Evolutionary conservation across 1,140 invertebrate species (phyloP), one percentile per base, ranked within the genome.

Genomic region (Scaptodrosophila lebanonensis): DNA sequence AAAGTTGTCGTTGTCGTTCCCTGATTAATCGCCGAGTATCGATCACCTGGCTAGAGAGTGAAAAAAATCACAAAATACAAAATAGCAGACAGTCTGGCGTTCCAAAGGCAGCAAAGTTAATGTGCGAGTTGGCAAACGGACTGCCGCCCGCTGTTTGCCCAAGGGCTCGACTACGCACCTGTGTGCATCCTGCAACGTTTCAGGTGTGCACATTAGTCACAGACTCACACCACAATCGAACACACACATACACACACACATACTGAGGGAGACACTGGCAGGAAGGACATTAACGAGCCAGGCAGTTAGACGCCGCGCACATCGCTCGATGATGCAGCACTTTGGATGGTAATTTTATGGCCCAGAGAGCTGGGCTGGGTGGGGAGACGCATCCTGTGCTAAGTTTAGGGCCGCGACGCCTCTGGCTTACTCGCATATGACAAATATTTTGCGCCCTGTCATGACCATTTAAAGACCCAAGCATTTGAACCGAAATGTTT

Each of bases 191-290:
- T 79, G 73, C 18, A 64, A 79, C 68, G 68, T 33, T 69, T 79
- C 73, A 79, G 73, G 73, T 79, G 73, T 73, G 76, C 75, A 60
- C 73, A 79, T 79, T 79, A 79, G 73, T 77, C 68, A 77, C 72
- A 77, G 53, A 36, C 40, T 57, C 53, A 44, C n/a, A 45, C 63
- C 45, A 66, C 48, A 48, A 56, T 36, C 33, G 33, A 22, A 25
- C 20, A 25, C 50, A 47, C 13, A 13, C 36, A 51, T 43, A 35
- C 20, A 32, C 38, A 20, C 33, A 25, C 29, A 50, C 50, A 69
- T 53, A 47, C 49, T n/a, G n/a, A 43, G 63, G 48, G 58, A 69
- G 67, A 60, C 70, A 70, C 49, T 49, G 33, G 50, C 44, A 59
- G 49, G 52, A 51, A 77, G 72, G 56, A 79, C 73, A 73, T 79